Evolutionary conservation across 2,797 vertebrate genomes (phyloP).

Genomic region (Lemur catta): DNA sequence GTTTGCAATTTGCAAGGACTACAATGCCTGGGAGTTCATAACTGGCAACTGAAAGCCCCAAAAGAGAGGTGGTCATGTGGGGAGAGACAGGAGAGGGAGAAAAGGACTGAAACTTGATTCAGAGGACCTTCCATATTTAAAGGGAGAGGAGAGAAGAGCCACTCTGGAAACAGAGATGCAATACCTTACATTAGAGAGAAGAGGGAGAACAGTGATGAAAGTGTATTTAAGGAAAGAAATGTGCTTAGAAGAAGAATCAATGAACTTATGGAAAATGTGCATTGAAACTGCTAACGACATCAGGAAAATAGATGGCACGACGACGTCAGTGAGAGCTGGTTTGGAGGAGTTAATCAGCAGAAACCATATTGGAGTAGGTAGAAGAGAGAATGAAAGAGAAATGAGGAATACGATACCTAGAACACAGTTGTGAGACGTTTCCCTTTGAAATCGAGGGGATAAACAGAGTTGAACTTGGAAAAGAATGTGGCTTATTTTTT

Average conservation of each 20-base stretch:
- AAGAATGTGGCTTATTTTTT: background rate
- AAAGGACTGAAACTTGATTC: background rate
- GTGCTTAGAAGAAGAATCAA: background rate
- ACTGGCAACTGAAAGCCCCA: too few relatives aligned
- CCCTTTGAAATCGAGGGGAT: background rate
- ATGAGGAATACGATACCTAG: background rate
- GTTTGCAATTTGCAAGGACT: background rate
- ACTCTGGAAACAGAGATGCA: background rate
- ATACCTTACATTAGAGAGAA: background rate
- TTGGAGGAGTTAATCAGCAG: background rate
- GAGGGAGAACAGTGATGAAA: background rate
- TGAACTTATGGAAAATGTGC: background rate
- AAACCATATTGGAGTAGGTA: rapidly evolving
- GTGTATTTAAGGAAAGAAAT: background rate
- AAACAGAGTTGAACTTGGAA: background rate
- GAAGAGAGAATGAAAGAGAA: background rate
- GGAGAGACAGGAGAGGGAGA: background rate
- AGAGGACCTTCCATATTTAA: background rate
- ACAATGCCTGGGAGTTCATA: background rate
- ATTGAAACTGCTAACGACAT: background rate
- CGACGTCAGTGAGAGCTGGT: background rate
- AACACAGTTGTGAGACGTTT: background rate
- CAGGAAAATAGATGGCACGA: background rate
- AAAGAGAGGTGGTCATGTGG: background rate
- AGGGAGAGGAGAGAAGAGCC: background rate